These are phyloP conservation scores for Hozukius guyotensis DNA, from an alignment of 2,797 vertebrate genomes.

Conservation along the genomic window DNA sequence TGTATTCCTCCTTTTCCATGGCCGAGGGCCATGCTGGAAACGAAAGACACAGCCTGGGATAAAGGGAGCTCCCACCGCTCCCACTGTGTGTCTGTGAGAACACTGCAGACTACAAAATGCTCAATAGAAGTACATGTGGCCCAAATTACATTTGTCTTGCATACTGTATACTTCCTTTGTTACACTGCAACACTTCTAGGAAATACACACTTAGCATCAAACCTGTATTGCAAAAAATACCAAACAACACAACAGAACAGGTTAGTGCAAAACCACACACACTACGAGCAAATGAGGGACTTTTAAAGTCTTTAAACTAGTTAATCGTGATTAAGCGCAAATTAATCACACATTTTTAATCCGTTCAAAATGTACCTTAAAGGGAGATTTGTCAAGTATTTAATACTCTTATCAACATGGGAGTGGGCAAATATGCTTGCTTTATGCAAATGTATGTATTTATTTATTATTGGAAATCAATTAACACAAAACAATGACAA, in stretches of 20 bases:
- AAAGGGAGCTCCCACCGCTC: slow-evolving; percentile 29
- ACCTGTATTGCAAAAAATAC: not conserved
- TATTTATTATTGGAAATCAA: too few species aligned
- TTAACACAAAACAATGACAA: too few species aligned
- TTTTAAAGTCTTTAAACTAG: not conserved
- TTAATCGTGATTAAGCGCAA: too few species aligned
- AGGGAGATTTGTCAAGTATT: too few species aligned
- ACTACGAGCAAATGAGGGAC: not conserved
- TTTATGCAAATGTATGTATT: too few species aligned
- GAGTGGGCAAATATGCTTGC: too few species aligned
- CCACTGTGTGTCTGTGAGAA: slow-evolving; percentile 30
- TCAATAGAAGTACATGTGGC: not conserved
- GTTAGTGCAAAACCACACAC: not conserved
- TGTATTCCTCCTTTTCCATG: slow-evolving; percentile 24
- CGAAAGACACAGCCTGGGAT: slow-evolving; percentile 32
- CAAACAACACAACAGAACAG: not conserved
- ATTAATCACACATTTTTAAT: too few species aligned
- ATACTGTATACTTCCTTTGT: slow-evolving; percentile 1
- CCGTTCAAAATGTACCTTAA: too few species aligned
- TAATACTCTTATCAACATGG: too few species aligned
- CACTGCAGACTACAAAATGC: slow-evolving; percentile 28
- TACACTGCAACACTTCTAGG: not conserved
- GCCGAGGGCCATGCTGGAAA: slow-evolving; percentile 42
- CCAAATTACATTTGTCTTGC: slow-evolving; percentile 40
- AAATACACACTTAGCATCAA: not conserved